phyloP scores from a whole-genome alignment of 2,113 vertebrate genomes.

The Atractosteus spatula region DNA sequence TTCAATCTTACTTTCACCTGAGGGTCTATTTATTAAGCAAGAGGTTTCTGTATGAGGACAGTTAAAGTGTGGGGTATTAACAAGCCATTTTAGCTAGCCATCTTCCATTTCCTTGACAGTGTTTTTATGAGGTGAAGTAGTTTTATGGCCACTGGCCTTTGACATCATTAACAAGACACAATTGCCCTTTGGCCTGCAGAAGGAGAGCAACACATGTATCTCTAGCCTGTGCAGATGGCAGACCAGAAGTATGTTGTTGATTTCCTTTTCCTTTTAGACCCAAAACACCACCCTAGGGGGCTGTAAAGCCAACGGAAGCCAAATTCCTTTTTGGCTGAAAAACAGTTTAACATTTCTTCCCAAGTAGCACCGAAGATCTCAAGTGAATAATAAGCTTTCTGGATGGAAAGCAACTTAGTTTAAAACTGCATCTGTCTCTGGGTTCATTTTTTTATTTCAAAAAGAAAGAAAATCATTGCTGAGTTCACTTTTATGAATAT shows the following conservation, averaged over 20 bases:
- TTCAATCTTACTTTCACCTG: too few relatives aligned
- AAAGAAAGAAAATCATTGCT: not conserved
- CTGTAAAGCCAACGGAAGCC: conserved; percentile 16
- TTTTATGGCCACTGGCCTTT: conserved; percentile 31
- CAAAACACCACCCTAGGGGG: conserved; percentile 13
- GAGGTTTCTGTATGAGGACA: too few relatives aligned
- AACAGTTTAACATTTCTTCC: conserved; percentile 8
- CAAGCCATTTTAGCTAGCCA: conserved; percentile 7
- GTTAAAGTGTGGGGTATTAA: not conserved
- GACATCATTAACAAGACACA: conserved; percentile 33
- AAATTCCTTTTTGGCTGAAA: conserved; percentile 8
- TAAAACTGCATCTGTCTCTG: not conserved
- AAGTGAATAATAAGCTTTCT: not conserved
- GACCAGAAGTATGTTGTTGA: conserved; percentile 13
- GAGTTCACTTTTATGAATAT: not conserved
- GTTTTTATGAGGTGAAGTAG: conserved; percentile 19
- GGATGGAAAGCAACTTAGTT: not conserved
- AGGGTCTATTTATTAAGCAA: too few relatives aligned
- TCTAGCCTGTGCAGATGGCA: conserved; percentile 12
- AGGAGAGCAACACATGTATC: conserved; percentile 9
- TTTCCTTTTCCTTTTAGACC: conserved; percentile 20
- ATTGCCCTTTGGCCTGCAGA: conserved; percentile 12
- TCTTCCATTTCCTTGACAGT: conserved; percentile 29
- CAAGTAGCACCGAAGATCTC: not conserved
- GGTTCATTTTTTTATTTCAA: not conserved